phyloP scores from a whole-genome alignment of 2,888 invertebrate genomes.

The Pristionchus japonicus region DNA sequence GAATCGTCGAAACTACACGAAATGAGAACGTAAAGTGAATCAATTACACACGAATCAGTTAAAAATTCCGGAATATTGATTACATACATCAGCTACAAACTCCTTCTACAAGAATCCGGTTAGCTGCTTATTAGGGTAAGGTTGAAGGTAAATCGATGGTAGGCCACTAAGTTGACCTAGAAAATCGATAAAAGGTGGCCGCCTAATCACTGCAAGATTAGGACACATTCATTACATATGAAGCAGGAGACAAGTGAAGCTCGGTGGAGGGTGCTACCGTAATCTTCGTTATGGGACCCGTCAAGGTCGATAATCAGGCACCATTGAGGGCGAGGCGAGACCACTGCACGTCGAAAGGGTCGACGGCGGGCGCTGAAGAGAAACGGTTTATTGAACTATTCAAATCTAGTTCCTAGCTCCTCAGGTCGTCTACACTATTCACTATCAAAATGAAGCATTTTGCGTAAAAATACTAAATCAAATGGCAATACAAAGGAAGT shows the following conservation, averaged over 20 bases:
- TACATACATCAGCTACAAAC: neutral
- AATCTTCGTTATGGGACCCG: neutral
- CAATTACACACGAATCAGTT: neutral
- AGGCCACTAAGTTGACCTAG: too few species aligned
- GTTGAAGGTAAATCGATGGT: too few species aligned
- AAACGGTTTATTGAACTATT: neutral
- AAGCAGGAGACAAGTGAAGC: neutral
- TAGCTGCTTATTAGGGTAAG: too few species aligned
- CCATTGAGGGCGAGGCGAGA: constrained; percentile 43
- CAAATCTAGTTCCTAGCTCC: neutral
- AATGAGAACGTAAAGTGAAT: constrained; percentile 6
- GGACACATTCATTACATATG: constrained; percentile 25
- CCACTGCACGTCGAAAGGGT: constrained; percentile 74
- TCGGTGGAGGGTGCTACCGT: neutral
- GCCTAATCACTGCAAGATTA: constrained; percentile 28
- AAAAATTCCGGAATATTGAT: neutral
- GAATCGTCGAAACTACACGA: constrained; percentile 29
- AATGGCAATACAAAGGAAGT: too few species aligned
- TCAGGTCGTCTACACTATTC: too few species aligned
- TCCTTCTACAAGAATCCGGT: too few species aligned
- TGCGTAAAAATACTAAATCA: neutral
- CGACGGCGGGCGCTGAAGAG: constrained; percentile 49
- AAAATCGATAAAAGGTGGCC: neutral
- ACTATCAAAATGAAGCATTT: neutral
- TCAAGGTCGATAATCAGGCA: constrained; percentile 4